A percentile compares a stretch with the other conserved stretches of the same genome.
These are phyloP conservation scores for Premnoplex brunnescens DNA, from an alignment of 2,797 vertebrate species.

Conservation along the genomic window DNA sequence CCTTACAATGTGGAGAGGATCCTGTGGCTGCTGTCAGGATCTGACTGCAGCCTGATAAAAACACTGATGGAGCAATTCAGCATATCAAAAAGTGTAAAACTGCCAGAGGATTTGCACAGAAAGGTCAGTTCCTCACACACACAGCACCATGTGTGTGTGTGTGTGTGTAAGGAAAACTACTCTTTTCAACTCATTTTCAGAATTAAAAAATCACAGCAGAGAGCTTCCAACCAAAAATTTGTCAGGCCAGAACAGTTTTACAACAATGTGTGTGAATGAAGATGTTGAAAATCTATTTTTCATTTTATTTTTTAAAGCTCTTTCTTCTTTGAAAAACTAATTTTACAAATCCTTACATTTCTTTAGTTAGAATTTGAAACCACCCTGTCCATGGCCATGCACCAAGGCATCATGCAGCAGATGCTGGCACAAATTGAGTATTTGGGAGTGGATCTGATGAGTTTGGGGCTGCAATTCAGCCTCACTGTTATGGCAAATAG, in stretches of 20 bases:
- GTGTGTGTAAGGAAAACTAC: not conserved
- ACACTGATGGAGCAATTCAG: slow-evolving; percentile 88
- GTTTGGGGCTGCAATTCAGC: not conserved
- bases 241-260: not conserved
- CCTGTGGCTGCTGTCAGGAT: slow-evolving; percentile 86
- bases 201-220: not conserved
- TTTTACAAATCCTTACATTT: not conserved
- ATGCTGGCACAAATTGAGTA: rapidly evolving
- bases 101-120: slow-evolving; percentile 77
- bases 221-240: not conserved
- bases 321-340: not conserved
- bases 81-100: slow-evolving; percentile 64
- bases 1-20: slow-evolving; percentile 95
- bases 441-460: not conserved
- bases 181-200: not conserved
- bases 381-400: not conserved
- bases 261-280: not conserved
- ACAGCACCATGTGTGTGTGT: rapidly evolving
- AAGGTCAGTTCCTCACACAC: slow-evolving; percentile 58
- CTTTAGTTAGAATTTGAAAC: not conserved
- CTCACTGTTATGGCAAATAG: not conserved
- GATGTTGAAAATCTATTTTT: rapidly evolving
- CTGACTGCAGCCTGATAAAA: slow-evolving; percentile 75
- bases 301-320: not conserved
- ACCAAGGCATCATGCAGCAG: rapidly evolving